A percentile compares a stretch with the other conserved stretches of the same genome.
Conservation (phyloP, 2,113 vertebrate species). For the Antechinus stuartii region DNA sequence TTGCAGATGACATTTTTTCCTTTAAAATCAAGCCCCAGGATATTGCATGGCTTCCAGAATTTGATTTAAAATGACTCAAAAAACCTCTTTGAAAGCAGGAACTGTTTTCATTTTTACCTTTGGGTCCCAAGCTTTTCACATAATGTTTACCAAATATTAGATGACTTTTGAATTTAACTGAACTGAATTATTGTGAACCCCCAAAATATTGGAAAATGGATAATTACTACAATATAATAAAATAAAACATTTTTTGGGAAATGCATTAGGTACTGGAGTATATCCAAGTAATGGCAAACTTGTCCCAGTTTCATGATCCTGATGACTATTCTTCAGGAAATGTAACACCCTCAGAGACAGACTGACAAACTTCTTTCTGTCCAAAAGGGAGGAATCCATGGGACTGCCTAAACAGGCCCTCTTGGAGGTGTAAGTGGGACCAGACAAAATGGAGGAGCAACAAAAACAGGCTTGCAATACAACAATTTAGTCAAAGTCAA, state of each 20-base stretch:
- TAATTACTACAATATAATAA: not conserved
- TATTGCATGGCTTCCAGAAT: not conserved
- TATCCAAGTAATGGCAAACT: not conserved
- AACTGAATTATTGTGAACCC: not conserved
- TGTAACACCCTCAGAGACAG: not conserved
- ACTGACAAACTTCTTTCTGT: not conserved
- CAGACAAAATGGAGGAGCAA: slow-evolving; percentile 67
- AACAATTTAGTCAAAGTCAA: slow-evolving; percentile 79
- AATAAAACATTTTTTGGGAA: not conserved
- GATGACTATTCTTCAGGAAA: not conserved
- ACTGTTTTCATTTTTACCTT: not conserved
- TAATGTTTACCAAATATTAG: not conserved
- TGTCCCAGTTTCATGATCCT: not conserved
- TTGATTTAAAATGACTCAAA: not conserved
- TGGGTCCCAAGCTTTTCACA: not conserved
- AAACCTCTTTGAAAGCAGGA: not conserved
- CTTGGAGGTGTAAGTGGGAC: slow-evolving; percentile 28
- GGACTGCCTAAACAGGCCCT: slow-evolving; percentile 4
- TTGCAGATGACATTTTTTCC: not conserved
- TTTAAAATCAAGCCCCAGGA: not conserved
- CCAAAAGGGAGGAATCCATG: not conserved
- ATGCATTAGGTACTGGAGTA: not conserved
- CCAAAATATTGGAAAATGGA: not conserved
- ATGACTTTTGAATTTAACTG: not conserved
- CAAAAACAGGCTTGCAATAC: slow-evolving; percentile 61